Conservation (phyloP, 2,888 invertebrate species). For the Eupithecia insigniata region DNA sequence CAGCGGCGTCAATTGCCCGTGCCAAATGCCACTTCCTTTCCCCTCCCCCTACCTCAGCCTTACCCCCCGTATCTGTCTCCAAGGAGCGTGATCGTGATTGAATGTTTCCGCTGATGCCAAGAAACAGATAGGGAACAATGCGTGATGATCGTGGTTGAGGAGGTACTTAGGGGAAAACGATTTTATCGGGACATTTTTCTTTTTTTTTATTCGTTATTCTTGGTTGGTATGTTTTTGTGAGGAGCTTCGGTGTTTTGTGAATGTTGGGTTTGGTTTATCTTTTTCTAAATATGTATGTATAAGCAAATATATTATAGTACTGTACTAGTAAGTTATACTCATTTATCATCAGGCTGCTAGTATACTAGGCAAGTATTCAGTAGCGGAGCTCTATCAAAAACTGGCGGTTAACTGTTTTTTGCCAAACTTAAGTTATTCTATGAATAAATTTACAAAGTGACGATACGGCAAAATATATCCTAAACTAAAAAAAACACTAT, state of each 20-base stretch:
- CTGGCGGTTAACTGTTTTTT: too few relatives aligned
- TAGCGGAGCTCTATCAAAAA: too few relatives aligned
- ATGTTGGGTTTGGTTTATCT: background rate
- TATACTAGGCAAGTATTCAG: background rate
- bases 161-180: slow-evolving; percentile 27
- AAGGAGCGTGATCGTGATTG: slow-evolving; percentile 74
- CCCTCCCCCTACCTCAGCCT: slow-evolving; percentile 48
- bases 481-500: background rate
- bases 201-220: slow-evolving; percentile 6
- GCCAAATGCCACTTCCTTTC: slow-evolving; percentile 81
- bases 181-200: slow-evolving; percentile 22
- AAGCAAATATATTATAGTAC: too few relatives aligned
- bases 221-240: slow-evolving; percentile 11
- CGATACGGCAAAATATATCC: background rate
- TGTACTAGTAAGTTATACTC: too few relatives aligned
- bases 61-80: slow-evolving; percentile 65
- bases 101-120: slow-evolving; percentile 77
- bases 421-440: too few relatives aligned
- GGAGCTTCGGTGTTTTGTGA: background rate
- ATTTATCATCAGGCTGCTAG: background rate
- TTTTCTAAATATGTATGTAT: too few relatives aligned
- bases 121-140: slow-evolving; percentile 64
- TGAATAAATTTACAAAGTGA: too few relatives aligned
- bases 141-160: slow-evolving; percentile 54
- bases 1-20: slow-evolving; percentile 84